phyloP scores from a whole-genome alignment of 2,113 vertebrate species.

The Vulpes ferrilata region DNA sequence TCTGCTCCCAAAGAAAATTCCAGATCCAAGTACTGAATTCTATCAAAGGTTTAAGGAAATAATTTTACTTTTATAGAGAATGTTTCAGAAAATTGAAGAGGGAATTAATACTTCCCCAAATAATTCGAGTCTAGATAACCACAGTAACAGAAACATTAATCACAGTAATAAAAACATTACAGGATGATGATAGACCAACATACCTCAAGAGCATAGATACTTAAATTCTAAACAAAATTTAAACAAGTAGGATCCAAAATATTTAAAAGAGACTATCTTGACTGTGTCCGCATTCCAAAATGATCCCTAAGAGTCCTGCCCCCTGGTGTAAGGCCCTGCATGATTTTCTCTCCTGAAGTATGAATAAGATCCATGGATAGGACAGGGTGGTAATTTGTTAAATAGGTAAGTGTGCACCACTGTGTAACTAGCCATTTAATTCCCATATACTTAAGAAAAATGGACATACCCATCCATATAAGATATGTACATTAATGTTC shows the following conservation, averaged over 20 bases:
- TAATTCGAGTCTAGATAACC: not conserved
- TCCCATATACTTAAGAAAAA: not conserved
- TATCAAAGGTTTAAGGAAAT: constrained; percentile 6
- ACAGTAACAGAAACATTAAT: not conserved
- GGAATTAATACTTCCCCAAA: not conserved
- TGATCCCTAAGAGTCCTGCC: not conserved
- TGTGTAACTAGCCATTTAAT: not conserved
- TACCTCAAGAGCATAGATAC: not conserved
- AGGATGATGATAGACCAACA: not conserved
- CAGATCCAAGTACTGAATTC: not conserved
- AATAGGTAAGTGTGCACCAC: not conserved
- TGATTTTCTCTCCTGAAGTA: not conserved
- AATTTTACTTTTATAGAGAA: not conserved
- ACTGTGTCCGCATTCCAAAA: not conserved
- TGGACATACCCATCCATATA: not conserved
- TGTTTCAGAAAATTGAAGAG: not conserved
- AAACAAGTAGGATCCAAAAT: not conserved
- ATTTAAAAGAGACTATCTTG: not conserved
- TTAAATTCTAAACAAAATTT: not conserved
- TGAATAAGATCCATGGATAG: not conserved
- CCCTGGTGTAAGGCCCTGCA: too few species aligned
- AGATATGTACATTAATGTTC: not conserved
- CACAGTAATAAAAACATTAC: not conserved
- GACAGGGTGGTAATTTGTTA: not conserved
- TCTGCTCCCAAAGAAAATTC: not conserved